These are phyloP conservation scores for Caranx ignobilis DNA, from an alignment of 2,113 vertebrate genomes.

Conservation along the genomic window DNA sequence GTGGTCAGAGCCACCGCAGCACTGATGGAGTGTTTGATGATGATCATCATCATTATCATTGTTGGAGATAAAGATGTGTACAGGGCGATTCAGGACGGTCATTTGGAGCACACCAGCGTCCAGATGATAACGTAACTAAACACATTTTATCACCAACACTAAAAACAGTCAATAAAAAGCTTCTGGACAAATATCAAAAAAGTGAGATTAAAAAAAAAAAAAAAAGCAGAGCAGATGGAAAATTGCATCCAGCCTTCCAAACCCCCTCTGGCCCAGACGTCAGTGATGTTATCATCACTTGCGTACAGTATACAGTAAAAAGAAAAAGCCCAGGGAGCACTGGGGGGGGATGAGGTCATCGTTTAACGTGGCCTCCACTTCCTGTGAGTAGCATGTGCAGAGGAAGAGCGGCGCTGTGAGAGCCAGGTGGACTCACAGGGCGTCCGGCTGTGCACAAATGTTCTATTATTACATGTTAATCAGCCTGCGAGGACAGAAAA, in stretches of 20 bases:
- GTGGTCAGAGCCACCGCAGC: background rate
- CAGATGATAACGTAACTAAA: background rate
- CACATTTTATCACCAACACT: background rate
- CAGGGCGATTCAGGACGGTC: background rate
- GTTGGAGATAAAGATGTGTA: background rate
- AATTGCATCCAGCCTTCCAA: conserved; percentile 34
- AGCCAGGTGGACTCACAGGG: conserved; percentile 70
- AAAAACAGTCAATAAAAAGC: conserved; percentile 4
- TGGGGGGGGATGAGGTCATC: conserved; percentile 70
- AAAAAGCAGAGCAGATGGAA: conserved; percentile 23
- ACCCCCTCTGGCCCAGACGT: conserved; percentile 7
- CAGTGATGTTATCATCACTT: conserved; percentile 21
- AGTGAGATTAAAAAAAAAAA: conserved; percentile 1
- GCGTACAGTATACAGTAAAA: conserved; percentile 36
- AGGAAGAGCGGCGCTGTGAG: conserved; percentile 74
- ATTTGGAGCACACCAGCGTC: background rate
- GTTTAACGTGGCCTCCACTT: conserved; percentile 54
- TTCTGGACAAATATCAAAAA: conserved; percentile 5
- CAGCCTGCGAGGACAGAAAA: conserved; percentile 52
- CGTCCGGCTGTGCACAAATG: conserved; percentile 77
- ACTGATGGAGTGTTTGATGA: conserved; percentile 16
- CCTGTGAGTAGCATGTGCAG: conserved; percentile 68
- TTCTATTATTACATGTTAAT: conserved; percentile 77
- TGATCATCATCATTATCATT: background rate
- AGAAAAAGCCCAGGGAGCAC: conserved; percentile 1